Evolutionary conservation across 2,113 vertebrate species (phyloP), one percentile per base, ranked within the genome.

Genomic region (Syngnathoides biaculeatus): DNA sequence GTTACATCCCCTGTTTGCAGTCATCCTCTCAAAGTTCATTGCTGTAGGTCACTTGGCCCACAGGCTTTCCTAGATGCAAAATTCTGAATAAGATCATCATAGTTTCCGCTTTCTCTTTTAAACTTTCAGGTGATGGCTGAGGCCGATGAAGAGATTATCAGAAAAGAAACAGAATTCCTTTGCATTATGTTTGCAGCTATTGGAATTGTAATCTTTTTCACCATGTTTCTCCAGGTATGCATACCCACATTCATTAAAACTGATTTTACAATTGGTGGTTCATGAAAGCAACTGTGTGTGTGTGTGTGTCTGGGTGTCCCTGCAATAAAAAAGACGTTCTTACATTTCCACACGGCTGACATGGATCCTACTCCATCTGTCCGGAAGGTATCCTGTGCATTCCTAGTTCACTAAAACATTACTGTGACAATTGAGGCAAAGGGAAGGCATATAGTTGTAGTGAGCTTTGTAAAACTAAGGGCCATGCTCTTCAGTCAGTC

Each of bases 11-110:
- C 78, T 91, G 2, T 96, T 98, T 77, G 60, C 95, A 0, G 0
- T 99, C 60, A 82, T 99, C 74, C 95, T 99, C 89, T 94, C 96
- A 10, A 93, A 96, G 88, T 95, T 98, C 80, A 91, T 98, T 69
- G 92, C 79, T 73, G 96, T 98, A 90, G 72, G 95, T 92, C 47
- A 27, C 3, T 14, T 6, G 3, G 35, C n/a, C 9, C 20, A 35
- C 58, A 20, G 1, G 5, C 20, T 60, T 22, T 43, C 5, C 22
- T 27, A 13, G 12, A 26, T 0, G 8, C 26, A 27, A 26, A 26
- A 15, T 19, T 30, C 19, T 39, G 9, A 11, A 39, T 20, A 59
- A 19, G 10, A 42, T 15, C 0, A 62, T 64, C 13, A 20, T n/a
- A n/a, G n/a, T n/a, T n/a, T n/a, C n/a, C n/a, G 0, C 1, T 40